A percentile compares a stretch with the other conserved stretches of the same genome.
Evolutionary conservation across 2,113 vertebrate species (phyloP).

Genomic region (western clawed frog (Xenopus tropicalis)): UCB_Xtro_10.0 CM004450.2:84886501-84887000

Average conservation of each 20-base stretch:
- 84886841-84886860: slow-evolving; percentile 22
- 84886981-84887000: no score
- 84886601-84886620: slow-evolving; percentile 40
- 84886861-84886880: slow-evolving; percentile 3
- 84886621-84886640: slow-evolving; percentile 45
- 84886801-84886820: no score
- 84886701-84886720: slow-evolving; percentile 26
- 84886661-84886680: slow-evolving; percentile 41
- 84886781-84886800: background rate
- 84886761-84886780: background rate
- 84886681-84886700: slow-evolving; percentile 34
- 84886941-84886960: background rate
- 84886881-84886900: background rate
- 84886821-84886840: background rate
- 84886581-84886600: slow-evolving; percentile 41
- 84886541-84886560: slow-evolving; percentile 15
- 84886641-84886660: slow-evolving; percentile 32
- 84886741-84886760: background rate
- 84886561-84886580: slow-evolving; percentile 30
- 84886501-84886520: slow-evolving; percentile 31
- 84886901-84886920: background rate
- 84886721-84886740: slow-evolving; percentile 24
- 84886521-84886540: slow-evolving; percentile 33
- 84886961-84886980: background rate
- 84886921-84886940: background rate